Base-by-base conservation (phyloP, 2,888 invertebrate species). In the Habrosyne pyritoides region DNA sequence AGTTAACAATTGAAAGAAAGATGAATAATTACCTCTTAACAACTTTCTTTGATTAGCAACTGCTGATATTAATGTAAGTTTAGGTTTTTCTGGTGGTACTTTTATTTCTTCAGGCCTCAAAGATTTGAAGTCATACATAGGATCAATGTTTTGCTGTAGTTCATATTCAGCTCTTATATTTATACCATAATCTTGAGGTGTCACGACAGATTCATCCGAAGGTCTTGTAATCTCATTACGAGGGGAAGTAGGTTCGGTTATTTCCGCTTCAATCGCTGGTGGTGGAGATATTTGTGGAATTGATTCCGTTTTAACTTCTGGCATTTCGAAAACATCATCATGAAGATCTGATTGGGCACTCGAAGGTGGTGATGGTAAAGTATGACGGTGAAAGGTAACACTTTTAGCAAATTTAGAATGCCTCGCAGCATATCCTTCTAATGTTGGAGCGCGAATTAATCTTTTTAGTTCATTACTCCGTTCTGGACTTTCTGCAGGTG, bases 341-440 rank as follows among this genome's bases (percentile, higher is more conserved):
- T 77, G 79, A 12, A 75, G 70, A 66, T 91, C 90, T 8, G 81
- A 76, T 2, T 87, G 84, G 0, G 84, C 91, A 78, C 94, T 94
- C 61, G 87, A 80, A 60, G 97, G 96, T 60, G 97, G 97, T 74
- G 97, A 97, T 68, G 96, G 96, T 79, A 97, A 93, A 54, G 97
- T 97, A 83, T 97, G 96, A 60, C 96, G 93, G 87, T 97, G 96
- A 91, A 97, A 97, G 61, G 97, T 97, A 64, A 97, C 97, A 87
- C 97, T 97, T 93, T 97, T 98, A 53, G 96, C 94, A 83, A 97
- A 95, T 86, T 97, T 97, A 64, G 96, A 96, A 89, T 97, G 97
- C 78, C 97, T 93, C 53, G 97, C 97, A 58, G 97, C 97, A 87
- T 97, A 98, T 59, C 97, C 97, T 93, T 97, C 97, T 71, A 97